phyloP scores from a whole-genome alignment of 2,797 vertebrate genomes.

The Pseudomugil gertrudae region DNA sequence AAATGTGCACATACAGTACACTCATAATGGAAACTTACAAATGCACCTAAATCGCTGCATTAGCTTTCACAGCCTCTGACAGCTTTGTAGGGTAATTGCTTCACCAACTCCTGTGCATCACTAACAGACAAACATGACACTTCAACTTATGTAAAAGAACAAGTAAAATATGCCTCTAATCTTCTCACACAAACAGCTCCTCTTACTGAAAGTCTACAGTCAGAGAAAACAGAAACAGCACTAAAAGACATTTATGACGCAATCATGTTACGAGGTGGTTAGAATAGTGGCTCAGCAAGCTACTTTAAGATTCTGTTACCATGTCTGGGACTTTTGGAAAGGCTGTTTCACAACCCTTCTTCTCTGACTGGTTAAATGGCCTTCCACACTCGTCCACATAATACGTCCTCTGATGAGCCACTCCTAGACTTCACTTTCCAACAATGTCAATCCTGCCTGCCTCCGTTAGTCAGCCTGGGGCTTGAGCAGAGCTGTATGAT shows the following conservation, averaged over 20 bases:
- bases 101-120: slow-evolving; percentile 34
- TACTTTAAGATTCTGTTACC: slow-evolving; percentile 62
- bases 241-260: slow-evolving; percentile 39
- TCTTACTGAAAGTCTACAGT: slow-evolving; percentile 29
- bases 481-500: slow-evolving; percentile 37
- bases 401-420: slow-evolving; percentile 62
- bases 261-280: slow-evolving; percentile 48
- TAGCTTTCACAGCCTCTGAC: slow-evolving; percentile 59
- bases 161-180: slow-evolving; percentile 47
- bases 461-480: slow-evolving; percentile 43
- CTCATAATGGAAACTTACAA: slow-evolving; percentile 64
- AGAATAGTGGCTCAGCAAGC: slow-evolving; percentile 40
- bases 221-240: slow-evolving; percentile 18
- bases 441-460: slow-evolving; percentile 65
- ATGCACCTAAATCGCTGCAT: slow-evolving; percentile 61
- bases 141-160: slow-evolving; percentile 53
- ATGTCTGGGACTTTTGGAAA: slow-evolving; percentile 52
- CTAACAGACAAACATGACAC: slow-evolving; percentile 61
- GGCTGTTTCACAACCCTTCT: slow-evolving; percentile 44
- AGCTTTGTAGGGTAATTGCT: slow-evolving; percentile 49
- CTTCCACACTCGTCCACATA: slow-evolving; percentile 40
- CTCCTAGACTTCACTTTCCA: slow-evolving; percentile 66
- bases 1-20: slow-evolving; percentile 56
- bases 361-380: slow-evolving; percentile 45
- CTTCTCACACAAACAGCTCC: slow-evolving; percentile 36